These are phyloP conservation scores for Dioctria linearis DNA, from an alignment of 2,888 invertebrate genomes.

Conservation along the genomic window DNA sequence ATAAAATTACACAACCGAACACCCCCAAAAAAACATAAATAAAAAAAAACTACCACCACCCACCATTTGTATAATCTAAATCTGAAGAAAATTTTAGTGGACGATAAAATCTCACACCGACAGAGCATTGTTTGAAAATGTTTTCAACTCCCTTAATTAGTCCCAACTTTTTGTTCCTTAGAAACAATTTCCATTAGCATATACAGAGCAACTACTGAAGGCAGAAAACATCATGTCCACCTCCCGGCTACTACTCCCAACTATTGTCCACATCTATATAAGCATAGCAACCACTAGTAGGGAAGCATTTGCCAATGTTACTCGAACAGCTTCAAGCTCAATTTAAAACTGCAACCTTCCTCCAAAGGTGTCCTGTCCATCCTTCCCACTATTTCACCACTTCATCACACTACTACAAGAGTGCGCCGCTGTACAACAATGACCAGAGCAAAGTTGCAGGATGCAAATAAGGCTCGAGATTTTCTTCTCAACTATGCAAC, in stretches of 20 bases:
- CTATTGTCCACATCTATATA: too few species aligned
- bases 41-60: slow-evolving; percentile 32
- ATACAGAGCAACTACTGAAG: slow-evolving; percentile 15
- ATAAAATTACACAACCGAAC: slow-evolving; percentile 2
- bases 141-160: slow-evolving; percentile 52
- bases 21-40: slow-evolving; percentile 21
- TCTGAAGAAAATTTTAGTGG: slow-evolving; percentile 41
- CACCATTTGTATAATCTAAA: not conserved
- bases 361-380: slow-evolving; percentile 9
- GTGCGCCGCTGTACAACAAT: slow-evolving; percentile 20
- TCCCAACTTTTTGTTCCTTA: slow-evolving; percentile 43
- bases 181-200: slow-evolving; percentile 50
- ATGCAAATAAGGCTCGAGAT: slow-evolving; percentile 53
- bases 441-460: slow-evolving; percentile 44
- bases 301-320: not conserved
- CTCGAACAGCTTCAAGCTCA: not conserved
- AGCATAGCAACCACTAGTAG: not conserved
- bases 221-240: slow-evolving; percentile 39
- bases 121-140: slow-evolving; percentile 51
- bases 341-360: not conserved
- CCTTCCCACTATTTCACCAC: slow-evolving; percentile 2
- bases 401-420: slow-evolving; percentile 9
- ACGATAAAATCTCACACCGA: slow-evolving; percentile 47
- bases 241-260: not conserved
- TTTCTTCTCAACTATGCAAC: slow-evolving; percentile 52